phyloP scores from a whole-genome alignment of 2,888 invertebrate genomes.

The Anagyrus pseudococci region DNA sequence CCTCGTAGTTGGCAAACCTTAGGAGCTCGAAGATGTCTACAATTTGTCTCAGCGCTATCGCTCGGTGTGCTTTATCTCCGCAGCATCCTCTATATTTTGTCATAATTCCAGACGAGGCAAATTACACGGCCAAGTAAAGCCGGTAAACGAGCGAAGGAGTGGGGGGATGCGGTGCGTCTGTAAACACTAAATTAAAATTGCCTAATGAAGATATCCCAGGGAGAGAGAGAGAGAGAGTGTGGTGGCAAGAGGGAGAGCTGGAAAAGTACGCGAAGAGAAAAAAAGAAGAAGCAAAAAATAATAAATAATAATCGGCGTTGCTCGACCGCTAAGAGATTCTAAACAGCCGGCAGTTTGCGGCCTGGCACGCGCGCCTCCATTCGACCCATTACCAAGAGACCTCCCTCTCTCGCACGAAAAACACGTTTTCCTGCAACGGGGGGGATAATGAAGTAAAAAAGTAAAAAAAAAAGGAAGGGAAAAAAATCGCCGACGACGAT shows the following conservation, averaged over 20 bases:
- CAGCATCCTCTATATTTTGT: too few species aligned
- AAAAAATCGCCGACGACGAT: conserved; percentile 14
- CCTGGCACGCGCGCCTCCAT: neutral
- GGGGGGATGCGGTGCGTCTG: too few species aligned
- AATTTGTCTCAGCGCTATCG: too few species aligned
- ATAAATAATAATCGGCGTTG: neutral
- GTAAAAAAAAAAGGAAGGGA: neutral
- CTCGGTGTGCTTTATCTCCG: too few species aligned
- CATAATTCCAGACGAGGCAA: too few species aligned
- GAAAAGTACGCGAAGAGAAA: neutral
- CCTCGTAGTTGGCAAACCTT: too few species aligned
- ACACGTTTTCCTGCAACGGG: conserved; percentile 23
- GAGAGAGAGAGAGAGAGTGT: too few species aligned
- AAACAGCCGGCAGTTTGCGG: neutral
- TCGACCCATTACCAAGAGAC: neutral
- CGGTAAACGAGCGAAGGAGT: too few species aligned
- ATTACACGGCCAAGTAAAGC: too few species aligned
- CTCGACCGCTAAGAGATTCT: neutral
- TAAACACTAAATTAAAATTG: conserved; percentile 25
- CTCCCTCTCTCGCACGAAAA: neutral
- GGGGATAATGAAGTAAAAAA: too few species aligned
- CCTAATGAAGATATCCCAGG: conserved; percentile 26
- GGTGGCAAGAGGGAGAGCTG: too few species aligned
- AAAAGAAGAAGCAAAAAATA: conserved; percentile 6
- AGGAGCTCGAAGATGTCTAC: too few species aligned